A percentile compares a stretch with the other conserved stretches of the same genome.
phyloP scores from a whole-genome alignment of 2,113 vertebrate species.

The Hydrolagus affinis region DNA sequence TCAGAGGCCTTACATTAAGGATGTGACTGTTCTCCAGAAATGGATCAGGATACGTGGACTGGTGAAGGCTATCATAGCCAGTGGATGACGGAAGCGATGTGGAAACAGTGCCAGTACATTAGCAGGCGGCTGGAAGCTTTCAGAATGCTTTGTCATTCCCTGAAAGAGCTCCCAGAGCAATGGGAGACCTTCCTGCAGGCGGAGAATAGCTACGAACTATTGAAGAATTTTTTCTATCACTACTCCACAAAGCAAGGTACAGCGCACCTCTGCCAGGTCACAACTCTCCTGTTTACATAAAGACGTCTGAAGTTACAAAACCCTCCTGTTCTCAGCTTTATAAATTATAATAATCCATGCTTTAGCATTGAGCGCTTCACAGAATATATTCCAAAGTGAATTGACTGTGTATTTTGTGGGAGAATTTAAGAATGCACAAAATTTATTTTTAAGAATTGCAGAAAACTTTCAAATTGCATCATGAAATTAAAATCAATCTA shows the following conservation, averaged over 20 bases:
- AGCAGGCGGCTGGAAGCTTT: slow-evolving; percentile 41
- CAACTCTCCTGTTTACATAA: too few relatives aligned
- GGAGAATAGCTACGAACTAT: slow-evolving; percentile 36
- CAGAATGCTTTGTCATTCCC: slow-evolving; percentile 43
- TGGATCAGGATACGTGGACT: background rate
- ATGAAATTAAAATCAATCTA: too few relatives aligned
- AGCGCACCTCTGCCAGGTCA: too few relatives aligned
- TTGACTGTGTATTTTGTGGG: too few relatives aligned
- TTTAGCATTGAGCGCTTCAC: too few relatives aligned
- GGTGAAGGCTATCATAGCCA: background rate
- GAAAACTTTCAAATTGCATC: too few relatives aligned
- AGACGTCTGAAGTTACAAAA: too few relatives aligned
- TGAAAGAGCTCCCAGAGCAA: slow-evolving; percentile 40
- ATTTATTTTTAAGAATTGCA: too few relatives aligned
- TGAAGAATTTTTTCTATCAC: slow-evolving; percentile 35
- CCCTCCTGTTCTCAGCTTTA: too few relatives aligned
- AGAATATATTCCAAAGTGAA: too few relatives aligned
- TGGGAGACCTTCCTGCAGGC: slow-evolving; percentile 44
- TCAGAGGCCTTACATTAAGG: background rate
- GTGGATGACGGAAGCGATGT: slow-evolving; percentile 44
- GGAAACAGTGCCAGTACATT: slow-evolving; percentile 50
- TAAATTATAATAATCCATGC: too few relatives aligned
- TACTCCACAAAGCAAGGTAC: background rate
- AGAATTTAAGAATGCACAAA: too few relatives aligned
- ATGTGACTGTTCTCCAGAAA: background rate